Evolutionary conservation across 1,140 invertebrate species (phyloP).

Genomic region (Drosophila sp.): DNA sequence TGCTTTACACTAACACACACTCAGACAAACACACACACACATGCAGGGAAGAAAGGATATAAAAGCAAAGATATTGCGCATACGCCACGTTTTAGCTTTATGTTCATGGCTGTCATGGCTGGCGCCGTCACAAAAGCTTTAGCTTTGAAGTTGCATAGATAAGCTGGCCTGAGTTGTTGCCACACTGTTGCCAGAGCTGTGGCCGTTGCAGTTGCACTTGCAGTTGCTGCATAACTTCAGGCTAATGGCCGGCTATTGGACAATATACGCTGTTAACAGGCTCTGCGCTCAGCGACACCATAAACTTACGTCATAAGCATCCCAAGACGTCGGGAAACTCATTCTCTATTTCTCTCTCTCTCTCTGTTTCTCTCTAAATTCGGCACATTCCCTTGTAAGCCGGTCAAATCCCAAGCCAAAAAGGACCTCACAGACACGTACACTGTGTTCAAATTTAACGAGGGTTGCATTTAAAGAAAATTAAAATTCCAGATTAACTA

Average conservation of each 20-base stretch:
- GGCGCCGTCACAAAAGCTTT: conserved; percentile 74
- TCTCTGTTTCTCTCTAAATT: too few species aligned
- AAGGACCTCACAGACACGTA: conserved; percentile 7
- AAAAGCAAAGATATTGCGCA: conserved; percentile 73
- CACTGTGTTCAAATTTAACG: neutral
- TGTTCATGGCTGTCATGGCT: conserved; percentile 60
- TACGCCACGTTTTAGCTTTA: conserved; percentile 74
- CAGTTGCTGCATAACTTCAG: conserved; percentile 75
- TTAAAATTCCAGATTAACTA: neutral
- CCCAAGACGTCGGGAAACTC: conserved; percentile 26
- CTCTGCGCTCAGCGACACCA: conserved; percentile 39
- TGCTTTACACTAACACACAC: conserved; percentile 24
- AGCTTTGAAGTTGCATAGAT: conserved; percentile 82
- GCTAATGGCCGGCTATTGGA: conserved; percentile 61
- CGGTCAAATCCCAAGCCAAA: conserved; percentile 28
- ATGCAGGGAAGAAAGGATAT: conserved; percentile 31
- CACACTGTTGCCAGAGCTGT: conserved; percentile 16
- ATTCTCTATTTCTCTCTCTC: neutral
- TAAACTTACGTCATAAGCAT: conserved; percentile 71
- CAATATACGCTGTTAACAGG: conserved; percentile 54
- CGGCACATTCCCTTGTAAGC: conserved; percentile 61
- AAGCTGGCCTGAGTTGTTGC: conserved; percentile 42
- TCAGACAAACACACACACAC: conserved; percentile 22
- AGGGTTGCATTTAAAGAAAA: conserved; percentile 12
- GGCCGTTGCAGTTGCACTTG: conserved; percentile 41